phyloP scores from a whole-genome alignment of 1,140 invertebrate genomes.

The Ptiloglossa arizonensis region DNA sequence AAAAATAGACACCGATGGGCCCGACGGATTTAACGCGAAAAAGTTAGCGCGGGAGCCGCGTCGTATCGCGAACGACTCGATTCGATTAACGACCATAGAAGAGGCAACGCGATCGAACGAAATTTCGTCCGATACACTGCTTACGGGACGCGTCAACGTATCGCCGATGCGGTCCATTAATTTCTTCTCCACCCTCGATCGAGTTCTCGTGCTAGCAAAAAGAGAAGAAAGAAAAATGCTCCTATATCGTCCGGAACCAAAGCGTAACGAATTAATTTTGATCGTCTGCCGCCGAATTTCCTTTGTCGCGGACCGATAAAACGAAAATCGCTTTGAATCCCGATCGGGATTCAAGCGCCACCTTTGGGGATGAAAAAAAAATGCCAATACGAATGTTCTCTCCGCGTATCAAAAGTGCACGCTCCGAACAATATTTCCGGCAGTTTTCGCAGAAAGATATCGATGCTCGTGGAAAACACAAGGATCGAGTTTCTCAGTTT shows the following conservation, averaged over 20 bases:
- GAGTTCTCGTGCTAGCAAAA: neutral
- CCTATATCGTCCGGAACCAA: neutral
- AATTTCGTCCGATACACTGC: conserved; percentile 7
- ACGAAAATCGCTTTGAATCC: too few species aligned
- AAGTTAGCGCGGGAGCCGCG: conserved; percentile 4
- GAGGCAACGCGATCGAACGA: neutral
- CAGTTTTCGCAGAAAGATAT: too few species aligned
- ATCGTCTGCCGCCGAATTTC: too few species aligned
- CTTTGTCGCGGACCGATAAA: too few species aligned
- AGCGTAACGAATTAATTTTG: too few species aligned
- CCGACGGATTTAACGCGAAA: conserved; percentile 14
- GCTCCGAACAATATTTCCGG: too few species aligned
- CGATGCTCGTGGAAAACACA: too few species aligned
- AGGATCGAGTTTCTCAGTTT: too few species aligned
- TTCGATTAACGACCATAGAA: conserved; percentile 43
- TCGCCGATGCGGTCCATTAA: conserved; percentile 31
- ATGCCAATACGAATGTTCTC: too few species aligned
- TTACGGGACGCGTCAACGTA: conserved; percentile 19
- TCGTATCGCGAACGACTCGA: conserved; percentile 35
- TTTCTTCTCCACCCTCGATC: conserved; percentile 25
- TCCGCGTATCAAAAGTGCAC: too few species aligned
- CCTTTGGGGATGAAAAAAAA: too few species aligned
- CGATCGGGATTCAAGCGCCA: too few species aligned
- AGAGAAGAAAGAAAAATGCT: neutral
- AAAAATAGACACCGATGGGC: neutral